Percentiles rank a stretch among this genome's conserved stretches.
These are phyloP conservation scores for Sternarchorhynchus goeldii DNA, from an alignment of 2,797 vertebrate species.

Conservation along the genomic window DNA sequence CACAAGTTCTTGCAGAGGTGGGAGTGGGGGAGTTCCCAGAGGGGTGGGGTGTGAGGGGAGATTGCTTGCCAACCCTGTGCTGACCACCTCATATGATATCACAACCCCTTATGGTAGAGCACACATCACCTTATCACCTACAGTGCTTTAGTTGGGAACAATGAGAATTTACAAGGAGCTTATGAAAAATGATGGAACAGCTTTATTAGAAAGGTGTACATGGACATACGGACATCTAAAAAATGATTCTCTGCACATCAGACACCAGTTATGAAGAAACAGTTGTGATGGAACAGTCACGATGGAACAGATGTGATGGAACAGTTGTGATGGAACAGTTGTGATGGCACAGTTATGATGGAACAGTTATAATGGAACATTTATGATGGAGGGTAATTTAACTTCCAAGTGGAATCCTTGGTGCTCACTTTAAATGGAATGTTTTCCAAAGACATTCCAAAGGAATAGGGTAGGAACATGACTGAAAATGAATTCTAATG, in stretches of 20 bases:
- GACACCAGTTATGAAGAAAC: background rate
- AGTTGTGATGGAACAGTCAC: too few species aligned
- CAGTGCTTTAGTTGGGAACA: constrained; percentile 31
- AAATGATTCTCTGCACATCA: constrained; percentile 7
- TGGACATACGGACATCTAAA: constrained; percentile 11
- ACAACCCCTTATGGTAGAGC: constrained; percentile 10
- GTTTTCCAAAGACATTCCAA: constrained; percentile 30
- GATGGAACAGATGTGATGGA: too few species aligned
- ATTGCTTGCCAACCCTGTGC: constrained; percentile 1
- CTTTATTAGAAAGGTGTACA: too few species aligned
- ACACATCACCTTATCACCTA: constrained; percentile 19
- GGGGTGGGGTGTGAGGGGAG: background rate
- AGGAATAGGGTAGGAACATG: background rate
- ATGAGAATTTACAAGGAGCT: constrained; percentile 7
- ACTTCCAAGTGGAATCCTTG: constrained; percentile 28
- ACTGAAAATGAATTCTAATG: background rate
- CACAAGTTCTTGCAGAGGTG: constrained; percentile 7
- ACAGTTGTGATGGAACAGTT: too few species aligned
- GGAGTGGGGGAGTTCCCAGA: background rate
- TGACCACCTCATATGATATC: constrained; percentile 13
- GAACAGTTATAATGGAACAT: background rate
- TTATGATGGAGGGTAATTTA: background rate
- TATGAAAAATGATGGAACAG: background rate
- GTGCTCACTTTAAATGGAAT: constrained; percentile 42
- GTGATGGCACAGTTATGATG: too few species aligned